Evolutionary conservation across 2,888 invertebrate species (phyloP), one percentile per base, ranked within the genome.

Genomic region (Mimachlamys varia): DNA sequence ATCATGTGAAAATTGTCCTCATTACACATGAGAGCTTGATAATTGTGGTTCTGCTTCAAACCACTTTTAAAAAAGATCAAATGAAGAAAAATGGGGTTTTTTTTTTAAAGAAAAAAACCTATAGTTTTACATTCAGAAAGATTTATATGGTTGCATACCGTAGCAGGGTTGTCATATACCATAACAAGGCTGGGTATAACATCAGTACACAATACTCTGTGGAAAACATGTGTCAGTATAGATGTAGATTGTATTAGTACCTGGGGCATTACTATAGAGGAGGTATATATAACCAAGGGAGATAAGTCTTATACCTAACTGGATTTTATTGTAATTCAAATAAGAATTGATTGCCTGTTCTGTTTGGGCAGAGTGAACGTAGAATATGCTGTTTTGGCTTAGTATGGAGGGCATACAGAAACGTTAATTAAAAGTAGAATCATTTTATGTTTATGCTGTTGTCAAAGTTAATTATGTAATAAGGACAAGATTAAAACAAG

Each of bases 371-470:
- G 0, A 17, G 27, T 76, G 27, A 62, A 62, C 4, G 13, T 76
- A 33, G 15, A 27, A 76, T 33, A 76, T 76, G 76, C 10, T 33
- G 76, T 33, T 22, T 58, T 58, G 12, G 27, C 7, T 76, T 76
- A 27, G 33, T 76, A 33, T 76, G 33, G 19, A 33, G 76, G 33
- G 76, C 76, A 33, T 76, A 76, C 76, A 17, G 5, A 53, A 89
- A 55, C 55, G 38, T 53, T 53, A 53, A 89, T 50, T 53, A 89
- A 53, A 38, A 89, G n/a, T 27, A 50, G 38, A 55, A 55, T 89
- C n/a, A 53, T 89, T 89, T 38, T 55, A 50, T 89, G n/a, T 89
- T 55, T n/a, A 53, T 89, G 22, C 33, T 89, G 53, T 89, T 89
- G 50, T 50, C 50, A 33, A 55, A 53, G 22, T 38, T 55, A 89